Base-by-base conservation (phyloP, 1,140 invertebrate species). In the Drosophila navojoa region DNA sequence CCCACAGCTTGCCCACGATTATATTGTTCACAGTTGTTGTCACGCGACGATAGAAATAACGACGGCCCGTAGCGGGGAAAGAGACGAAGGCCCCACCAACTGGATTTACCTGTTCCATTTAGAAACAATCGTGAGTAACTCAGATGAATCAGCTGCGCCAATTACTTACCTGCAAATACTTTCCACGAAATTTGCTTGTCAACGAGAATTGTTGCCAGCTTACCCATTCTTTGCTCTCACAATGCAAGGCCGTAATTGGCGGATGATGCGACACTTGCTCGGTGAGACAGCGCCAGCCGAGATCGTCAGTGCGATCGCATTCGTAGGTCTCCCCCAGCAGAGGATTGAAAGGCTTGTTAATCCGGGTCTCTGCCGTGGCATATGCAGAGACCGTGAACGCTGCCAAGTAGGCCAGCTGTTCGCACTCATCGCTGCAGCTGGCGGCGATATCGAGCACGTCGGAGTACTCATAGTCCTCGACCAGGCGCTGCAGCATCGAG, bases 11-110 rank as follows among this genome's bases (percentile, higher is more conserved):
- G 58, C 99, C 99, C 42, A 99, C 98, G 76, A 99, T 99, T 72
- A 99, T 99, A 93, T 99, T 99, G 93, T 99, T 98, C n/a, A 99
- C 97, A 10, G 98, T 99, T 5, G 98, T 99, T 5, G 98, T 99
- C n/a, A 99, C 93, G 94, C 99, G 99, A 64, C 97, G 94, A 98
- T 98, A 99, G 11, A 98, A 98, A 92, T 98, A 99, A 91, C 98
- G 97, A 93, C 98, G 96, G 11, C 96, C 95, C 80, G 93, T 94
- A 58, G 91, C 92, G 22, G 93, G 92, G 92, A 98, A 98, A 76
- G 95, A 94, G 15, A 98, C 94, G 91, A 97, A 96, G 50, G 96
- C 95, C 60, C 95, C 96, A 67, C 98, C 98, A 81, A 98, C 93
- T n/a, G 98, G 98, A 82, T 98, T 96, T 32, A 98, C 95, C 90